Conservation (phyloP, 2,113 vertebrate species). For the Eira barbara region DNA sequence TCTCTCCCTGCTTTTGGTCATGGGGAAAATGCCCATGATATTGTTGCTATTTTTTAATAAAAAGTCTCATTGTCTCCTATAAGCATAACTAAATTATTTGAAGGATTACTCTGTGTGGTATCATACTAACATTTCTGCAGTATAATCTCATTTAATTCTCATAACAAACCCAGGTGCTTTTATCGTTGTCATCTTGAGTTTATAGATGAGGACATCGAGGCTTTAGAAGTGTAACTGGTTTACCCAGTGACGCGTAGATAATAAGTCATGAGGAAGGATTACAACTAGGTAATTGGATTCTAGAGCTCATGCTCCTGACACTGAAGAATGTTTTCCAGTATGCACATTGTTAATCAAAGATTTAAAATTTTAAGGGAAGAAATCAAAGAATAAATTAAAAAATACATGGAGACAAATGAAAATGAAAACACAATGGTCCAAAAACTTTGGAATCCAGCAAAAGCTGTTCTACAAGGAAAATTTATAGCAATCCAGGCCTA, state of each 20-base stretch:
- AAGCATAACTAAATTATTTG: neutral
- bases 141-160: neutral
- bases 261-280: neutral
- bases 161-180: neutral
- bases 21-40: neutral
- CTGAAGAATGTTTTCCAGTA: no score
- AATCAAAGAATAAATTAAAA: neutral
- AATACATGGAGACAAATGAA: neutral
- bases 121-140: neutral
- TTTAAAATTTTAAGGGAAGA: neutral
- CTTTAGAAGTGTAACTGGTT: neutral
- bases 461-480: neutral
- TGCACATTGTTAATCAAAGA: no score
- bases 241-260: neutral
- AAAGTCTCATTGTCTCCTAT: neutral
- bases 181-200: neutral
- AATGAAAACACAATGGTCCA: neutral
- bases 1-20: neutral
- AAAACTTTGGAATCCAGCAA: neutral
- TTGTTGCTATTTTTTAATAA: neutral
- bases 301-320: no score
- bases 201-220: neutral
- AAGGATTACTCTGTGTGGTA: neutral
- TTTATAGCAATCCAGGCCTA: neutral
- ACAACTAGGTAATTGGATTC: neutral